Evolutionary conservation across 1,140 invertebrate species (phyloP).

Genomic region (Bombus fervidus): DNA sequence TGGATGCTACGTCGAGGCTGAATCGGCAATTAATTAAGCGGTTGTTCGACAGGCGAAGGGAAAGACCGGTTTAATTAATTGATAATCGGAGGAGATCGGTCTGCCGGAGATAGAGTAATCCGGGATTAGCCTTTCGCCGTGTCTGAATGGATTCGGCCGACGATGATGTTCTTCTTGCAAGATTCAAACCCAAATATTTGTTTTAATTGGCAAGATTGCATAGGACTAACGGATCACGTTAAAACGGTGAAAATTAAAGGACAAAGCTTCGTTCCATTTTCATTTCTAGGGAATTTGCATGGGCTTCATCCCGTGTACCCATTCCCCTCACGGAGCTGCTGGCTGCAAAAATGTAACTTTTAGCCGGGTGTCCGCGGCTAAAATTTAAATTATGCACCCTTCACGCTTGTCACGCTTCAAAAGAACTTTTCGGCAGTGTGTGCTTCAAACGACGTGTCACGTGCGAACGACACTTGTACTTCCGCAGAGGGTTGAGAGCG

Average conservation of each 20-base stretch:
- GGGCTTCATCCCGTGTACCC: neutral
- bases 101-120: constrained; percentile 35
- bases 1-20: neutral
- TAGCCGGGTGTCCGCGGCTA: neutral
- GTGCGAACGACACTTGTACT: constrained; percentile 11
- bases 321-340: neutral
- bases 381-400: constrained; percentile 45
- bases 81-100: constrained; percentile 51
- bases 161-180: constrained; percentile 29
- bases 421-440: neutral
- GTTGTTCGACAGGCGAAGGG: constrained; percentile 21
- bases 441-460: neutral
- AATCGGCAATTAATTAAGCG: constrained; percentile 51
- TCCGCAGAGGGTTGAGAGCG: neutral
- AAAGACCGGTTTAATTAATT: constrained; percentile 47
- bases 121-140: constrained; percentile 32
- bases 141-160: constrained; percentile 27
- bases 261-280: neutral
- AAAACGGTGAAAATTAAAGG: constrained; percentile 13
- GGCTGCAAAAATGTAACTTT: constrained; percentile 17
- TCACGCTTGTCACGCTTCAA: neutral
- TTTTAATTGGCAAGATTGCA: constrained; percentile 46
- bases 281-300: constrained; percentile 10
- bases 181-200: constrained; percentile 45
- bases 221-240: constrained; percentile 13